Conservation (phyloP, 2,888 invertebrate genomes). For the Nephrotoma appendiculata region DNA sequence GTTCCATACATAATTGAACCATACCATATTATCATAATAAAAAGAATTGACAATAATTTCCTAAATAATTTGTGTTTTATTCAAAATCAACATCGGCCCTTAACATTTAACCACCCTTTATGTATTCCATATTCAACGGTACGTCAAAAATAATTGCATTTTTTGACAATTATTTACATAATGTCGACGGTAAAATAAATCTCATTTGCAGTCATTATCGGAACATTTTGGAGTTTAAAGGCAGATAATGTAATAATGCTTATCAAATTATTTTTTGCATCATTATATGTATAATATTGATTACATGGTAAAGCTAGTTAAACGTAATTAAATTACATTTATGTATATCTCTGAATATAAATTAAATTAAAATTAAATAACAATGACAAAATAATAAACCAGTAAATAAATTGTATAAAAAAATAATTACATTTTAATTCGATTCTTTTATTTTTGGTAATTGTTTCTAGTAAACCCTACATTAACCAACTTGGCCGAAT, state of each 20-base stretch:
- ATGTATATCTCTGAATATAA: background rate
- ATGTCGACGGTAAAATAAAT: background rate
- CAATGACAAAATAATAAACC: background rate
- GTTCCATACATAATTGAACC: too few species aligned
- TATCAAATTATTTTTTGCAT: background rate
- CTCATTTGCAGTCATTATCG: background rate
- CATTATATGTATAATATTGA: background rate
- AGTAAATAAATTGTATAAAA: background rate
- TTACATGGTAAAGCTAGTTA: background rate
- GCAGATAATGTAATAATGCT: background rate
- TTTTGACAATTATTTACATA: background rate
- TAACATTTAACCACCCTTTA: too few species aligned
- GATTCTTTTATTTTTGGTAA: background rate
- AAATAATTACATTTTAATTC: background rate
- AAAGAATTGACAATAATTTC: too few species aligned
- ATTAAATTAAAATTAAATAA: background rate
- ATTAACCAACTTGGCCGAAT: background rate
- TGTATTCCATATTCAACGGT: background rate
- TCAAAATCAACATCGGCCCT: too few species aligned
- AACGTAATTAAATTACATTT: background rate
- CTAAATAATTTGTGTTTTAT: too few species aligned
- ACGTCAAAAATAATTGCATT: background rate
- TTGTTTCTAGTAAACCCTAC: background rate
- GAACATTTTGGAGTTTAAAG: background rate
- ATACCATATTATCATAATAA: too few species aligned